Percentiles rank a stretch among this genome's conserved stretches.
phyloP scores from a whole-genome alignment of 2,888 invertebrate species.

The Oligia strigilis region DNA sequence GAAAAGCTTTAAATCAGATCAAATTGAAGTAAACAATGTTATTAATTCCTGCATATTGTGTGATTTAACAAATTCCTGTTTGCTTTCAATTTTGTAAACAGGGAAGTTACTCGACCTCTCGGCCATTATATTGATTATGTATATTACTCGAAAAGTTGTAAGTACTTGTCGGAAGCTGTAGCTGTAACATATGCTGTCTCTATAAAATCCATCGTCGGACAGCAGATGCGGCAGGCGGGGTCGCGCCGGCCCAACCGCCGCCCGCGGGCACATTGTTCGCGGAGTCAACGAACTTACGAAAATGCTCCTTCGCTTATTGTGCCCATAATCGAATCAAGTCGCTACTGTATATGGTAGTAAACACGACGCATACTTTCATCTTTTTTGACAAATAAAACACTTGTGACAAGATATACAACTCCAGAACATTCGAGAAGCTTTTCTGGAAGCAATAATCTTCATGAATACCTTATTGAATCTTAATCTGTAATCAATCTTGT shows the following conservation, averaged over 20 bases:
- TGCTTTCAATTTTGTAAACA: conserved; percentile 12
- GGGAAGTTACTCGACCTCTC: conserved; percentile 30
- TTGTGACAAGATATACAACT: conserved; percentile 75
- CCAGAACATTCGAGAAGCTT: conserved; percentile 66
- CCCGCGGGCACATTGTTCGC: conserved; percentile 86
- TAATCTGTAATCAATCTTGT: conserved; percentile 61
- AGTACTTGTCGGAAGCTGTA: conserved; percentile 68
- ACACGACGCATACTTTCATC: conserved; percentile 80
- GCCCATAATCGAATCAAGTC: conserved; percentile 88
- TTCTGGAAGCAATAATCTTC: conserved; percentile 66
- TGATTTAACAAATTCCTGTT: conserved; percentile 3
- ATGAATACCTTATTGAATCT: conserved; percentile 49
- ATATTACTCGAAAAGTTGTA: conserved; percentile 39
- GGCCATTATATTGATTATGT: conserved; percentile 15
- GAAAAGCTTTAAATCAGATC: conserved; percentile 31
- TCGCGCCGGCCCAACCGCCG: conserved; percentile 74
- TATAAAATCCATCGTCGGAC: conserved; percentile 82
- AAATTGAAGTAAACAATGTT: conserved; percentile 25
- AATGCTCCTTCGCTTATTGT: conserved; percentile 88
- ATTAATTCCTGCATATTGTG: conserved; percentile 4
- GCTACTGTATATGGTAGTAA: conserved; percentile 86
- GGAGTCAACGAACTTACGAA: conserved; percentile 89
- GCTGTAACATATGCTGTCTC: conserved; percentile 77
- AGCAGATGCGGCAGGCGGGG: conserved; percentile 84
- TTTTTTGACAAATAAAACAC: conserved; percentile 82